phyloP scores from a whole-genome alignment of 2,113 vertebrate genomes.

The Dendrocopos noguchii region DNA sequence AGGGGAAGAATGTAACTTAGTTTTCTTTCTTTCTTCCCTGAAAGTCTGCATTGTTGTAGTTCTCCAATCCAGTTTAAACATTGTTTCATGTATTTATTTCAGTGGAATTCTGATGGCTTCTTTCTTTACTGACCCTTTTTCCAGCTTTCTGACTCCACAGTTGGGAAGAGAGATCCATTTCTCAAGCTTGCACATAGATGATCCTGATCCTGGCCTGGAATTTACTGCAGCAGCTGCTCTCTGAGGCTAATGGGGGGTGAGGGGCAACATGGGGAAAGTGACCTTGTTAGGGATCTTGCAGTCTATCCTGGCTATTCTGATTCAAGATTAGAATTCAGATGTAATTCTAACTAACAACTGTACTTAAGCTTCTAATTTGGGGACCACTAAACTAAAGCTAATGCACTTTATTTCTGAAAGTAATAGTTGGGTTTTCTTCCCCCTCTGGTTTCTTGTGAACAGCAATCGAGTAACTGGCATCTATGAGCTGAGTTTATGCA shows the following conservation, averaged over 20 bases:
- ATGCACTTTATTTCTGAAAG: not conserved
- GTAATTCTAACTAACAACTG: not conserved
- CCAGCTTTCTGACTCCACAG: not conserved
- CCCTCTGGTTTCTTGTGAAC: slow-evolving; percentile 32
- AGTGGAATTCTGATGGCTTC: not conserved
- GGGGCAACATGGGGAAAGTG: not conserved
- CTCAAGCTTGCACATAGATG: not conserved
- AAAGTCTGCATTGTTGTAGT: not conserved
- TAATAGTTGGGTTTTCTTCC: not conserved
- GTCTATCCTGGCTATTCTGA: not conserved
- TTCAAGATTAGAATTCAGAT: not conserved
- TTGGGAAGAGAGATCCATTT: not conserved
- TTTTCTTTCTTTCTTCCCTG: not conserved
- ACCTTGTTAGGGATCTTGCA: not conserved
- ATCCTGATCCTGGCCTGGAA: not conserved
- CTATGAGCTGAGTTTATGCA: slow-evolving; percentile 97
- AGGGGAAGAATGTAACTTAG: not conserved
- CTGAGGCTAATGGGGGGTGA: not conserved
- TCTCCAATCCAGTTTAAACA: not conserved
- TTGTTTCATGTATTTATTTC: not conserved
- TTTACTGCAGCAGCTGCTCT: not conserved
- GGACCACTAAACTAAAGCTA: not conserved
- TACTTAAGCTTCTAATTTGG: not conserved
- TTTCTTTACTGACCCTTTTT: not conserved
- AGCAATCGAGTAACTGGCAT: slow-evolving; percentile 97